Evolutionary conservation across 2,888 invertebrate genomes (phyloP).

Genomic region (Rugalucina vietnamica): DNA sequence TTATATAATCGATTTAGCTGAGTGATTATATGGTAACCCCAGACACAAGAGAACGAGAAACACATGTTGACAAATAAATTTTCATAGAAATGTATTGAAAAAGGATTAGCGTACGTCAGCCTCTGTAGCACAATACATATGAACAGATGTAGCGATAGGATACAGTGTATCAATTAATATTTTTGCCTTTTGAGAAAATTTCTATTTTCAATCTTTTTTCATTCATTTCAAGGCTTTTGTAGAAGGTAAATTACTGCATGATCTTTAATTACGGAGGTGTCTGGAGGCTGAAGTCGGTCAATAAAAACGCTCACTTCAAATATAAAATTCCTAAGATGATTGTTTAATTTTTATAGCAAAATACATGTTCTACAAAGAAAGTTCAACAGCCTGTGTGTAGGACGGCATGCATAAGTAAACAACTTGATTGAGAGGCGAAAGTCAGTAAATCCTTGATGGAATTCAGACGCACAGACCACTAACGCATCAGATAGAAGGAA

Average conservation of each 20-base stretch:
- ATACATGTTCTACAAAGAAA: too few species aligned
- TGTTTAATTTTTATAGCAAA: background rate
- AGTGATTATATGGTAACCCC: background rate
- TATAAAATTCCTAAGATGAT: background rate
- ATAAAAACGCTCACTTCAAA: background rate
- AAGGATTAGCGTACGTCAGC: background rate
- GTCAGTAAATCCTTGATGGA: too few species aligned
- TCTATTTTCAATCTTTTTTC: background rate
- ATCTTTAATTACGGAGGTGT: background rate
- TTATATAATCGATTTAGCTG: constrained; percentile 4
- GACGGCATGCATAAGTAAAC: too few species aligned
- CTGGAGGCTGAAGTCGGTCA: background rate
- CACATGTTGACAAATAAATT: constrained; percentile 8
- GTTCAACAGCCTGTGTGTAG: too few species aligned
- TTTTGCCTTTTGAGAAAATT: background rate
- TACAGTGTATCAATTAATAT: background rate
- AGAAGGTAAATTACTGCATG: background rate
- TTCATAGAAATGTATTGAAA: constrained; percentile 11
- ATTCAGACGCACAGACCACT: too few species aligned
- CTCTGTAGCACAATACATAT: background rate
- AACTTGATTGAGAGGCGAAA: too few species aligned
- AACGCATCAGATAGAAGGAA: too few species aligned
- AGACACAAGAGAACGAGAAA: constrained; percentile 1
- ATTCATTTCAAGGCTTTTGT: background rate
- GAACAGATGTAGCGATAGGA: background rate